Base-by-base conservation (phyloP, 2,797 vertebrate genomes). In the Parauchenoglanis ngamensis region DNA sequence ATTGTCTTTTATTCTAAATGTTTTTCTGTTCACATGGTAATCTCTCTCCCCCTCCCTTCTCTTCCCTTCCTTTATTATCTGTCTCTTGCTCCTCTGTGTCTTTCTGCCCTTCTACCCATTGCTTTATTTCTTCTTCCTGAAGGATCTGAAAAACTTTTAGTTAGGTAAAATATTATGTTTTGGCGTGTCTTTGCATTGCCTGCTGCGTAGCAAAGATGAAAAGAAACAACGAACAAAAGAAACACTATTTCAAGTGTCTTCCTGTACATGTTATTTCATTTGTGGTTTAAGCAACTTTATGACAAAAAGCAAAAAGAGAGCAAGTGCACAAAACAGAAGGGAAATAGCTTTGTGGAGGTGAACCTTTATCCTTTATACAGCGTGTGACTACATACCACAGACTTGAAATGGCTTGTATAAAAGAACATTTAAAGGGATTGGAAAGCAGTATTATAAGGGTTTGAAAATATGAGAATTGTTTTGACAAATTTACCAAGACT, bases 11-110 rank as follows among this genome's bases (percentile, higher is more conserved):
- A 92, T 91, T 92, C 91, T 91, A 91, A 90, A 92, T n/a, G 68
- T 85, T 90, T 67, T 93, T 93, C 90, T 91, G 91, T 93, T 93
- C 87, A 88, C 92, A 93, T 91, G 94, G 94, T 95, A 94, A 94
- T 94, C 93, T 92, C 89, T 92, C 70, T 85, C 88, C 40, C 77
- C 89, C 90, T 89, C 90, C 90, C 91, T 89, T 87, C 84, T 40
- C 12, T 67, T 67, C 54, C 31, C n/a, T 44, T 8, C 23, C 19
- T 75, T 77, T 19, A 13, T 73, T 70, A 13, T 61, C 54, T 12
- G 35, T 79, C 70, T 84, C 68, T 80, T 65, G 67, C 15, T 63
- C 35, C 56, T 35, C 1, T 87, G n/a, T 77, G 40, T 87, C 73
- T 83, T 21, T 87, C 65, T 76, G 57, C 21, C 28, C 59, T 80